These are phyloP conservation scores for Deroptyus accipitrinus DNA, from an alignment of 2,113 vertebrate genomes.

Conservation along the genomic window DNA sequence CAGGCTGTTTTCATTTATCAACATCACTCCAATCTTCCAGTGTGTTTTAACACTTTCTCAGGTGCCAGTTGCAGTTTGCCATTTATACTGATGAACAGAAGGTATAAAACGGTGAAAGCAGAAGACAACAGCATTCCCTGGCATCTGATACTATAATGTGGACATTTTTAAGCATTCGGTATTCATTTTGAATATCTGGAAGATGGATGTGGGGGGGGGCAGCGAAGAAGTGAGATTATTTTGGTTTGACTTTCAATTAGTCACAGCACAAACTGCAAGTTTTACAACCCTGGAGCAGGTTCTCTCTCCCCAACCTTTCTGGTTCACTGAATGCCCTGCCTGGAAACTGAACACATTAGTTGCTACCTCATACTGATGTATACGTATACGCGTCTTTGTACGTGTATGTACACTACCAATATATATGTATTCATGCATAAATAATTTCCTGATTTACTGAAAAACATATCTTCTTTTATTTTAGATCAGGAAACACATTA, in stretches of 20 bases:
- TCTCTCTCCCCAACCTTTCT: background rate
- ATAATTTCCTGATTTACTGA: background rate
- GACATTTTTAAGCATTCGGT: background rate
- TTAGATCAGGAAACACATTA: background rate
- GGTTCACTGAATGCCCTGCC: background rate
- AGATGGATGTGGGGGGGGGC: background rate
- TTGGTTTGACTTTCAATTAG: background rate
- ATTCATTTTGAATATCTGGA: slow-evolving; percentile 27
- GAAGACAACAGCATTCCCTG: slow-evolving; percentile 36
- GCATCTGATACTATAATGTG: background rate
- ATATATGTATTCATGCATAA: background rate
- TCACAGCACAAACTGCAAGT: background rate
- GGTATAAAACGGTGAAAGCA: slow-evolving; percentile 30
- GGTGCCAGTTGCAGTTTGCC: slow-evolving; percentile 63
- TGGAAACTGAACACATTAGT: background rate
- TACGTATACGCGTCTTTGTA: rapidly evolving
- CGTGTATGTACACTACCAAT: background rate
- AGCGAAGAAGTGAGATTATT: background rate
- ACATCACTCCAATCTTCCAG: slow-evolving; percentile 59
- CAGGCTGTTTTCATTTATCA: slow-evolving; percentile 68
- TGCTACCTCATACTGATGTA: background rate
- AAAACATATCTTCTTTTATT: background rate
- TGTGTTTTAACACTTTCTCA: slow-evolving; percentile 67
- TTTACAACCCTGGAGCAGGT: background rate
- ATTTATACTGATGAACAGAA: slow-evolving; percentile 60